Percentiles rank a stretch among this genome's conserved stretches.
phyloP scores from a whole-genome alignment of 2,113 vertebrate species.

The Falcunculus frontatus region DNA sequence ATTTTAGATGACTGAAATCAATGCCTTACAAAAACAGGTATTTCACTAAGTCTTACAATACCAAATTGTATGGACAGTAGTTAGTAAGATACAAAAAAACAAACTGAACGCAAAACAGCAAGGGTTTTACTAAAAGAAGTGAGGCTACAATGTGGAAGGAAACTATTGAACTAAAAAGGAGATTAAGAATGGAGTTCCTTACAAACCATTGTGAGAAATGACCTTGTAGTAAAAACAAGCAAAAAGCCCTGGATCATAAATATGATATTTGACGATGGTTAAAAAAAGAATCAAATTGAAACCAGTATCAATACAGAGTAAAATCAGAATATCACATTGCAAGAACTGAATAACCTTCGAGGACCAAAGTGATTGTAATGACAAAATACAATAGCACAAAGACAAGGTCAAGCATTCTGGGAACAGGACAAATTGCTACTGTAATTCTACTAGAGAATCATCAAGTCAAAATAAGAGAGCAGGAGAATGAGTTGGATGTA shows the following conservation, averaged over 20 bases:
- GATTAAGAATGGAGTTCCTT: neutral
- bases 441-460: neutral
- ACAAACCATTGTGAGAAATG: neutral
- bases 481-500: neutral
- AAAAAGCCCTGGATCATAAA: neutral
- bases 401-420: neutral
- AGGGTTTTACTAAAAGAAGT: neutral
- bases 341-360: neutral
- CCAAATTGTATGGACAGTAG: neutral
- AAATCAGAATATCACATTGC: neutral
- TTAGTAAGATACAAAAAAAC: neutral
- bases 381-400: neutral
- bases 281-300: neutral
- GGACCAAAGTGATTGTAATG: neutral
- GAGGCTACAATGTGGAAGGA: neutral
- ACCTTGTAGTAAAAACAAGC: neutral
- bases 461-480: neutral
- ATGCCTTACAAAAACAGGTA: neutral
- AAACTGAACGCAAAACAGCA: neutral
- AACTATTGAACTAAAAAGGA: neutral
- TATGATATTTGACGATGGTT: neutral
- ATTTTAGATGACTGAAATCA: neutral
- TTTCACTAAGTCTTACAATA: neutral
- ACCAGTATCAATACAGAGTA: neutral
- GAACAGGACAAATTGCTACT: neutral